Evolutionary conservation across 2,113 vertebrate species (phyloP), one percentile per base, ranked within the genome.

Genomic region (Chaenogobius annularis): DNA sequence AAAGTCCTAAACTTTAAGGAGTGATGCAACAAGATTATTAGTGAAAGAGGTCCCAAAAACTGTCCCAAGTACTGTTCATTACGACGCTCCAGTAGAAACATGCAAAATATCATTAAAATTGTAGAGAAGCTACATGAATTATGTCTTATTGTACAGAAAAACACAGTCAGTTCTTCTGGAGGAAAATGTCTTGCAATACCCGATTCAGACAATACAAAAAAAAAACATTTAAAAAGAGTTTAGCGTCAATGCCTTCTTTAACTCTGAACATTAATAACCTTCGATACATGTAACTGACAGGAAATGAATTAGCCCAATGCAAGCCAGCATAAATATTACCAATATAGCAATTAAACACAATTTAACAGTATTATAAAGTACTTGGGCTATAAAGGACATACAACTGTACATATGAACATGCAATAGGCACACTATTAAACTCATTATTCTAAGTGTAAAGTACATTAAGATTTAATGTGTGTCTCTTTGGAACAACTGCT

Each of bases 381-480:
- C 43, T 72, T 70, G 0, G 54, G 17, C 65, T 63, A 40, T 48
- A 44, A 73, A 12, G 61, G 55, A 66, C 1, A 6, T 62, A 26
- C 68, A 56, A 17, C 59, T 14, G 56, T 1, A 69, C 58, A 77
- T 23, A 66, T n/a, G n/a, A n/a, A n/a, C n/a, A n/a, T n/a, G n/a
- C n/a, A 50, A 17, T 61, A 72, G 22, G 66, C 44, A 81, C 75
- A 79, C 62, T 73, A 80, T 79, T 79, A 63, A 77, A 83, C 84
- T 80, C 64, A 37, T 83, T 68, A 73, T 59, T 72, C 67, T 37
- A 75, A 46, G 47, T 83, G 81, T 83, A 37, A 75, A 46, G 31
- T 26, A 48, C 67, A 82, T 81, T 81, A 31, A 31, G 72, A 80
- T 64, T 77, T 55, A 81, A 80, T 82, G 75, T 72, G 67, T 83